Conservation (phyloP, 2,888 invertebrate species). For the Cetonia aurata region DNA sequence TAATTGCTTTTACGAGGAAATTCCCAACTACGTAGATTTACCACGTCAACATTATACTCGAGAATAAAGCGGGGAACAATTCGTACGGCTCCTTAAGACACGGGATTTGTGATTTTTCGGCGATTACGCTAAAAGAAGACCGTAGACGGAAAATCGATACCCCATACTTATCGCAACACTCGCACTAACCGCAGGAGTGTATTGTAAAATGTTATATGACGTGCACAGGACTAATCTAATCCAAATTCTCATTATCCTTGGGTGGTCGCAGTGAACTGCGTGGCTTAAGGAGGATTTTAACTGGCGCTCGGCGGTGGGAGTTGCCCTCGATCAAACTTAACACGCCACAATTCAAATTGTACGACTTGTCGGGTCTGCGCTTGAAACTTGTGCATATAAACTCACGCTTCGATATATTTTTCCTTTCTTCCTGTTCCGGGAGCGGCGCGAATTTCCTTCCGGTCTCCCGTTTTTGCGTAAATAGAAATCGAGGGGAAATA, state of each 20-base stretch:
- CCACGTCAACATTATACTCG: too few relatives aligned
- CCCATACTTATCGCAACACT: constrained; percentile 11
- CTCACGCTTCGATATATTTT: background rate
- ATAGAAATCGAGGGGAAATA: background rate
- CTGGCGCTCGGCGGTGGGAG: background rate
- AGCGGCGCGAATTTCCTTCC: background rate
- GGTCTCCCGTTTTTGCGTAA: background rate
- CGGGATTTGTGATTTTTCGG: too few relatives aligned
- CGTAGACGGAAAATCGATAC: constrained; percentile 14
- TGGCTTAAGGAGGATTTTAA: constrained; percentile 26
- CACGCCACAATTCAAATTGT: constrained; percentile 26
- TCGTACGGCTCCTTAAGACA: too few relatives aligned
- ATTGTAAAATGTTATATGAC: constrained; percentile 30
- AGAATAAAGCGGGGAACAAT: too few relatives aligned
- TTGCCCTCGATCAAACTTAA: constrained; percentile 29
- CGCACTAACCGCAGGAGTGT: constrained; percentile 20
- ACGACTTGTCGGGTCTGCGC: constrained; percentile 7
- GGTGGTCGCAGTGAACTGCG: constrained; percentile 21
- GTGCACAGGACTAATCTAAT: constrained; percentile 30
- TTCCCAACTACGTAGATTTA: too few relatives aligned
- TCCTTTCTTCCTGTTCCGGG: background rate
- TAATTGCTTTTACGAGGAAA: too few relatives aligned
- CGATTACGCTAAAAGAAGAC: background rate
- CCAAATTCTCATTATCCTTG: constrained; percentile 30
- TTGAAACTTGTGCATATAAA: constrained; percentile 20